phyloP scores from a whole-genome alignment of 2,113 vertebrate genomes.

The Pyrgilauda ruficollis region DNA sequence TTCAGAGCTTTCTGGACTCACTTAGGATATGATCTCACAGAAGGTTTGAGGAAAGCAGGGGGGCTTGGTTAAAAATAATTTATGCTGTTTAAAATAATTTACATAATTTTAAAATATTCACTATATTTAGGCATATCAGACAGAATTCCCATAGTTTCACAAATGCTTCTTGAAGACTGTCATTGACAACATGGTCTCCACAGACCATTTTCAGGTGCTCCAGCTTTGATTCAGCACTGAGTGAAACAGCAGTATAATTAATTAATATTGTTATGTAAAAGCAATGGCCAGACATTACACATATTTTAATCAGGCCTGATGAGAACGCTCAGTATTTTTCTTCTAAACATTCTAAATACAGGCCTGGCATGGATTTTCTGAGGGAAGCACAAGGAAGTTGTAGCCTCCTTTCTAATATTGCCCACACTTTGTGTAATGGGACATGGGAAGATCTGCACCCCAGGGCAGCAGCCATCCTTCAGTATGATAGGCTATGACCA shows the following conservation, averaged over 20 bases:
- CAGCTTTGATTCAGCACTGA: neutral
- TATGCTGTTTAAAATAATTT: neutral
- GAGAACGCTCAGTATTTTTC: neutral
- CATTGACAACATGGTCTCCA: neutral
- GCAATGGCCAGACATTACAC: neutral
- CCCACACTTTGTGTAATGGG: neutral
- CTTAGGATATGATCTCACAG: neutral
- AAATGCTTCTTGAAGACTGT: neutral
- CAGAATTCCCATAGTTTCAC: neutral
- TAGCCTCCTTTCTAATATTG: neutral
- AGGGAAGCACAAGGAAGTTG: neutral
- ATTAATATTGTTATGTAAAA: neutral
- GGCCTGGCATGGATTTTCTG: neutral
- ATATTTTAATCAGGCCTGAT: neutral
- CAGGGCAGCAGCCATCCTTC: neutral
- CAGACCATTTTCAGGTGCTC: neutral
- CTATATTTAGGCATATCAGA: neutral
- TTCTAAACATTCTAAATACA: neutral
- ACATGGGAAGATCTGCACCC: neutral
- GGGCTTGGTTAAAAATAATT: neutral
- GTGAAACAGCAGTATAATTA: neutral
- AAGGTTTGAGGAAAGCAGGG: neutral
- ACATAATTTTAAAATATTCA: neutral
- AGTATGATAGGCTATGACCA: rapidly evolving
- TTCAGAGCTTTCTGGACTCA: neutral